Base-by-base conservation (phyloP, 2,888 invertebrate genomes). In the Tenthredo mesomela region DNA sequence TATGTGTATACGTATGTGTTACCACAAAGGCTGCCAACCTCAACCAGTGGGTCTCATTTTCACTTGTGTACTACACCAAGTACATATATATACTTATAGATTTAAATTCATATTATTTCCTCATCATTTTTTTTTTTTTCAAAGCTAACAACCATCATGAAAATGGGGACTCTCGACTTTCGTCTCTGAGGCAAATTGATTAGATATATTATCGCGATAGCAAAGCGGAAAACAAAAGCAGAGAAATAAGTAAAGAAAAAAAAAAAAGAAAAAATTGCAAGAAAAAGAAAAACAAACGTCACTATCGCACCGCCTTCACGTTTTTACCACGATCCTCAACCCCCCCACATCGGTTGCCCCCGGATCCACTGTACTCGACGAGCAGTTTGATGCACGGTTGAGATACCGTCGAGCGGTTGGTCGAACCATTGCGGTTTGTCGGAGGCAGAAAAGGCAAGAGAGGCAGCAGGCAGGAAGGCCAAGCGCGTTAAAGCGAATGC, bases 1-100 rank as follows among this genome's bases (percentile, higher is more conserved):
- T 21, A 21, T 21, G 10, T 58, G 21, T n/a, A 21, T 58, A 86
- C 87, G 86, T 85, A 86, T 85, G 86, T 84, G 86, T 87, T 85
- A 86, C 87, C 85, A 84, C 84, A 86, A 86, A 73, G 87, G 86
- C 85, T 86, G 65, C 87, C 87, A 85, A 85, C 80, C 85, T 86
- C 61, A 29, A 82, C 47, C 87, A 87, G 88, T 85, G 88, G 88
- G 86, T 89, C 88, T 90, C 90, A 88, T 88, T 87, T 47, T 67
- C 50, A 15, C 50, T 84, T 84, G 18, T 65, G 54, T 70, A 15
- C 29, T 61, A 25, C 61, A 61, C 21, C n/a, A 61, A 61, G 25
- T 61, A 61, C 61, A 2, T 10, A 25, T 29, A 65, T 9, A 25
- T 18, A 67, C 67, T 25, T 7, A 54, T 54, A 7, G 2, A n/a